A percentile compares a stretch with the other conserved stretches of the same genome.
Conservation (phyloP, 1,140 invertebrate genomes). For the Fopius arisanus region DNA sequence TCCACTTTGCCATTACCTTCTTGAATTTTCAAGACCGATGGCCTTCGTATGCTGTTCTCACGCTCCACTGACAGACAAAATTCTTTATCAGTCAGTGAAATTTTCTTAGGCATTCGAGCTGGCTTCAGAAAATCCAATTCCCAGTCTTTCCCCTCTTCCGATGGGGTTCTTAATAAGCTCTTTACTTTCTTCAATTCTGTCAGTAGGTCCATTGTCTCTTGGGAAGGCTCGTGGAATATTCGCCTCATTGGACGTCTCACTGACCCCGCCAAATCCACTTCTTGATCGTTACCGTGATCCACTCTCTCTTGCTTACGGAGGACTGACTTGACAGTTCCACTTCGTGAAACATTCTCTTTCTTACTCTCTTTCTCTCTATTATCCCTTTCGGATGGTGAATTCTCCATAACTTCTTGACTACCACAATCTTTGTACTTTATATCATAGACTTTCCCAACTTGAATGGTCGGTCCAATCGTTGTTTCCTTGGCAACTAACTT, state of each 20-base stretch:
- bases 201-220: conserved; percentile 59
- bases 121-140: conserved; percentile 45
- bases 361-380: conserved; percentile 1
- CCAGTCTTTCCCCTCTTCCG: conserved; percentile 43
- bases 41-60: conserved; percentile 55
- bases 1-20: neutral
- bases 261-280: conserved; percentile 45
- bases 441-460: neutral
- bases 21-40: conserved; percentile 20
- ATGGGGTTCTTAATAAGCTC: conserved; percentile 55
- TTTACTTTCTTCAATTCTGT: conserved; percentile 58
- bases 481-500: conserved; percentile 14
- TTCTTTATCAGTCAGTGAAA: conserved; percentile 59
- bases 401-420: neutral
- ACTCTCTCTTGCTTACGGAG: conserved; percentile 55
- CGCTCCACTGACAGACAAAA: conserved; percentile 60
- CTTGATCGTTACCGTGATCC: conserved; percentile 52
- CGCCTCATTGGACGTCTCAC: conserved; percentile 42
- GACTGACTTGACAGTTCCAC: conserved; percentile 36
- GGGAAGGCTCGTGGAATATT: conserved; percentile 58
- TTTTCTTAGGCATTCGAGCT: conserved; percentile 50
- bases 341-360: neutral
- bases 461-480: conserved; percentile 1
- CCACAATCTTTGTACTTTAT: neutral
- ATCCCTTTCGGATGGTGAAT: neutral